These are phyloP conservation scores for Archips xylosteana DNA, from an alignment of 2,888 invertebrate species.

Conservation along the genomic window DNA sequence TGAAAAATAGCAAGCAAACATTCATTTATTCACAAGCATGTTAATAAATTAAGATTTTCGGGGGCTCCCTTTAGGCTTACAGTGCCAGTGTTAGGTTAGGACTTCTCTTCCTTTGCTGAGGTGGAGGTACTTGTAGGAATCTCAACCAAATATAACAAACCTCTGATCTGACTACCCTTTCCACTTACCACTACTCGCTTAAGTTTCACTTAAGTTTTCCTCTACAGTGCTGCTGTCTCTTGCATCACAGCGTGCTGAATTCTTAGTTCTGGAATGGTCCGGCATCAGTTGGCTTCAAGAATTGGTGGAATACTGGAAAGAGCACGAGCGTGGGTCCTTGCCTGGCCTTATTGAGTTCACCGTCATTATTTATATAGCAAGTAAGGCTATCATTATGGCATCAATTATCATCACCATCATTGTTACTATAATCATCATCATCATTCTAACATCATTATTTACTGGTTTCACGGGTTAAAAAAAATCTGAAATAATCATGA, in stretches of 20 bases:
- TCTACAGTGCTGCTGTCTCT: slow-evolving; percentile 94
- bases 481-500: too few species aligned
- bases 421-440: background rate
- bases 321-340: slow-evolving; percentile 90
- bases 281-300: slow-evolving; percentile 91
- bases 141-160: too few species aligned
- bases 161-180: too few species aligned
- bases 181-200: too few species aligned
- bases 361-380: slow-evolving; percentile 95
- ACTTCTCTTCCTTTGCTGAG: too few species aligned
- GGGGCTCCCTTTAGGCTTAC: too few species aligned
- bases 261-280: slow-evolving; percentile 91
- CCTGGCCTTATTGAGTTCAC: slow-evolving; percentile 93
- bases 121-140: too few species aligned
- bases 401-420: background rate
- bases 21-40: too few species aligned
- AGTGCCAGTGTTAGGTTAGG: too few species aligned
- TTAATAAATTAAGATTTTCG: too few species aligned
- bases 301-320: slow-evolving; percentile 91
- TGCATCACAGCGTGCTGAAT: slow-evolving; percentile 97
- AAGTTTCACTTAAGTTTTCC: slow-evolving; percentile 9
- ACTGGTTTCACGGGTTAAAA: too few species aligned
- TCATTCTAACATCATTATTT: background rate
- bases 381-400: slow-evolving; percentile 80
- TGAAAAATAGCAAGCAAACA: too few species aligned